Percentiles rank a stretch among this genome's conserved stretches.
phyloP scores from a whole-genome alignment of 2,888 invertebrate species.

The Pantelozetes paolii region DNA sequence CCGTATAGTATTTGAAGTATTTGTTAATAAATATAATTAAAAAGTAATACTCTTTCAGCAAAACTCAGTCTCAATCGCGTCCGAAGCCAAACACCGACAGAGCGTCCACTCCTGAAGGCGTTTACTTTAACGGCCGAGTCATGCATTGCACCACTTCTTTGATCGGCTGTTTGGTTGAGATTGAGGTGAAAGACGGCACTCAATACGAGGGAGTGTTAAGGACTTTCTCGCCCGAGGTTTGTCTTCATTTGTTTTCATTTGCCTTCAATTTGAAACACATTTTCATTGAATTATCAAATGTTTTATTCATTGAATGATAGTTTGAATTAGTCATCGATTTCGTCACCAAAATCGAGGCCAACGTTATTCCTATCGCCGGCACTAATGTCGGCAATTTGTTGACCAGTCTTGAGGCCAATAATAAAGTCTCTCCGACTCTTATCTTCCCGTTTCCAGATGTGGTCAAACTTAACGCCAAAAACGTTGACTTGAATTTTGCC shows the following conservation, averaged over 20 bases:
- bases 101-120: slow-evolving; percentile 63
- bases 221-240: slow-evolving; percentile 69
- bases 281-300: background rate
- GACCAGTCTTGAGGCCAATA: slow-evolving; percentile 54
- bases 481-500: slow-evolving; percentile 83
- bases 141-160: slow-evolving; percentile 82
- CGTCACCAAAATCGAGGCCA: slow-evolving; percentile 69
- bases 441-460: slow-evolving; percentile 79
- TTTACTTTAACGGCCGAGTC: slow-evolving; percentile 82
- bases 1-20: background rate
- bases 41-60: too few species aligned
- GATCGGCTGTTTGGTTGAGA: slow-evolving; percentile 57
- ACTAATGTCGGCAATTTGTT: slow-evolving; percentile 46
- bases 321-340: slow-evolving; percentile 84
- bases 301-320: slow-evolving; percentile 53
- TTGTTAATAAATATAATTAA: background rate
- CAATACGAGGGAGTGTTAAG: slow-evolving; percentile 84
- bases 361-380: slow-evolving; percentile 44
- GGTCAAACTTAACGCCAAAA: slow-evolving; percentile 72
- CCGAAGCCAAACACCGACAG: background rate
- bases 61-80: background rate
- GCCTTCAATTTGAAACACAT: too few species aligned
- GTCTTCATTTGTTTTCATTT: slow-evolving; percentile 10
- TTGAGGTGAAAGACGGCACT: slow-evolving; percentile 67
- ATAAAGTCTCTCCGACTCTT: slow-evolving; percentile 69